These are phyloP conservation scores for Lepisosteus oculatus DNA, from an alignment of 2,113 vertebrate species.

Conservation along the genomic window DNA sequence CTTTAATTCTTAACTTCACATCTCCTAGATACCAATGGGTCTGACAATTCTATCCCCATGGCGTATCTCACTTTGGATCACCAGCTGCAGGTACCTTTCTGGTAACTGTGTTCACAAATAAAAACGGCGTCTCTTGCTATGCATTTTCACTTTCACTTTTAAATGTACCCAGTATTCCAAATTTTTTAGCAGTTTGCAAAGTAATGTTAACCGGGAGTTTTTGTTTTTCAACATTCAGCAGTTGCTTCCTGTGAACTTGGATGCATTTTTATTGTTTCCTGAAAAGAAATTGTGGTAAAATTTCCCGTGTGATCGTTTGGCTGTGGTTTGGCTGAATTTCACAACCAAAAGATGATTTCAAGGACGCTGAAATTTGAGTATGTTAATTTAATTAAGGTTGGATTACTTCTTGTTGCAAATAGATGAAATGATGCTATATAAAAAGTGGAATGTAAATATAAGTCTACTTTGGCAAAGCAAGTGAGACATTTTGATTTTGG, in stretches of 20 bases:
- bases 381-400: constrained; percentile 26
- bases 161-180: too few species aligned
- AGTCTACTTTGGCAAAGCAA: constrained; percentile 37
- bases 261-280: neutral
- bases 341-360: neutral
- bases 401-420: constrained; percentile 32
- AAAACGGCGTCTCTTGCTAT: neutral
- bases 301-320: neutral
- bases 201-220: too few species aligned
- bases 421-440: constrained; percentile 36
- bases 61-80: constrained; percentile 97
- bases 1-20: neutral
- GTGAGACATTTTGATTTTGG: constrained; percentile 38
- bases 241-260: too few species aligned
- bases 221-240: too few species aligned
- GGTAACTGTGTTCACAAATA: too few species aligned
- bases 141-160: neutral
- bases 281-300: constrained; percentile 1
- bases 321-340: constrained; percentile 6
- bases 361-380: constrained; percentile 19
- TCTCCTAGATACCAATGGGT: constrained; percentile 88
- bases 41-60: constrained; percentile 99
- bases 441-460: constrained; percentile 45
- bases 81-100: constrained; percentile 85
- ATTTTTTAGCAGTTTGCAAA: too few species aligned